Conservation (phyloP, 2,888 invertebrate species). For the Ectemnius lituratus region DNA sequence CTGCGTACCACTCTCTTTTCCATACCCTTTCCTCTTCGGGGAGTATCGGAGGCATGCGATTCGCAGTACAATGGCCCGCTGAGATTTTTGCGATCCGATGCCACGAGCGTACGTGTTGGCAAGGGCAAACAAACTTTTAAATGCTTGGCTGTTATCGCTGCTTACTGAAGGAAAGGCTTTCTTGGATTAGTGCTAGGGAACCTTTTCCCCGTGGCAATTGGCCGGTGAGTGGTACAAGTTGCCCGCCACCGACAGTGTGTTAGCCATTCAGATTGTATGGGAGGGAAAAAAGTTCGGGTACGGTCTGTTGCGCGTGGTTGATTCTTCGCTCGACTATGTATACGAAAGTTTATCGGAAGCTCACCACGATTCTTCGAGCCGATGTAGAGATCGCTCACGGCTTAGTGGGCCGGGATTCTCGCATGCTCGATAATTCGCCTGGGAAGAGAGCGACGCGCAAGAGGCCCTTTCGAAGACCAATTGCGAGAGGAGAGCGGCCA, state of each 20-base stretch:
- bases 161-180: background rate
- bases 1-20: background rate
- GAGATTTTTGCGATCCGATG: conserved; percentile 54
- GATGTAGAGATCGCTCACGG: too few relatives aligned
- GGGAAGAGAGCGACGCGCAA: background rate
- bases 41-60: conserved; percentile 17
- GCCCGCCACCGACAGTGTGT: too few relatives aligned
- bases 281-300: too few relatives aligned
- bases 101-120: conserved; percentile 47
- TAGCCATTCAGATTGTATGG: too few relatives aligned
- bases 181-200: background rate
- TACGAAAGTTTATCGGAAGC: too few relatives aligned
- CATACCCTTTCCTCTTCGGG: background rate
- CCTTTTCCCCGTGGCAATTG: background rate
- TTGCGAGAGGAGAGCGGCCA: background rate
- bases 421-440: background rate
- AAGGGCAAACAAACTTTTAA: conserved; percentile 56
- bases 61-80: conserved; percentile 43
- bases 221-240: too few relatives aligned
- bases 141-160: conserved; percentile 8
- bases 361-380: too few relatives aligned
- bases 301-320: too few relatives aligned
- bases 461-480: background rate
- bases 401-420: conserved; percentile 1
- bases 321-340: too few relatives aligned